phyloP scores from a whole-genome alignment of 2,797 vertebrate species.

The Lithobates pipiens region DNA sequence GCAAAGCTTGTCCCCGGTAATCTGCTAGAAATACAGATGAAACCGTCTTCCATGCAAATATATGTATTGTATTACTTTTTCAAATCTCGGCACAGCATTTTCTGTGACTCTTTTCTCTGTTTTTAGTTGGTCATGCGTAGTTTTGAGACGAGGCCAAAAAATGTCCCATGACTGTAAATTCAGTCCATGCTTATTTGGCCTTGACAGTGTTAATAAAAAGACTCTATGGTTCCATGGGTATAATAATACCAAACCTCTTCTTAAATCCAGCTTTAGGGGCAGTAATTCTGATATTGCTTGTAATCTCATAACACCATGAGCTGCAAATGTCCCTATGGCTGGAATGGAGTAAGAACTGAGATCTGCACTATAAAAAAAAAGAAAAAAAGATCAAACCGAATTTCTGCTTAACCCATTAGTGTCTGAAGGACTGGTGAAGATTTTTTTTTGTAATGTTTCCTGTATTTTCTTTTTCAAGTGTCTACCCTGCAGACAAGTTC shows the following conservation, averaged over 20 bases:
- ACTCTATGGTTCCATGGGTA: constrained; percentile 34
- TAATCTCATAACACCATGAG: constrained; percentile 67
- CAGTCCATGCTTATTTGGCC: constrained; percentile 9
- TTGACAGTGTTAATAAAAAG: constrained; percentile 23
- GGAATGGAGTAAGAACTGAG: constrained; percentile 34
- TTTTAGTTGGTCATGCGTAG: background rate
- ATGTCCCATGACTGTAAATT: no score
- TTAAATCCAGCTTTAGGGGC: constrained; percentile 65
- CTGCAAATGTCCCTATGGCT: constrained; percentile 63
- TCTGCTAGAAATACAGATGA: no score
- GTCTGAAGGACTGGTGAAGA: background rate
- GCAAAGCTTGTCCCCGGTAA: no score
- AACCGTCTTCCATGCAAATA: background rate
- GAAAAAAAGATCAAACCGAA: constrained; percentile 3
- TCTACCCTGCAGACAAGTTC: background rate
- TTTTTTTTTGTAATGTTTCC: no score
- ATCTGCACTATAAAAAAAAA: background rate
- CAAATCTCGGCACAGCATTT: no score
- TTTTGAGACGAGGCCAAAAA: background rate
- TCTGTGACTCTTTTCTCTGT: background rate
- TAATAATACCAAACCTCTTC: constrained; percentile 67
- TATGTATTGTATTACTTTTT: no score
- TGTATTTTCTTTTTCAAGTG: no score
- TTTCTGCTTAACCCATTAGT: constrained; percentile 35
- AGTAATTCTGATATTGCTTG: constrained; percentile 69